These are phyloP conservation scores for Pseudorhiza aurosa DNA, from an alignment of 30 jellyfish, hydroid and myxozoan species.

Conservation along the genomic window DNA sequence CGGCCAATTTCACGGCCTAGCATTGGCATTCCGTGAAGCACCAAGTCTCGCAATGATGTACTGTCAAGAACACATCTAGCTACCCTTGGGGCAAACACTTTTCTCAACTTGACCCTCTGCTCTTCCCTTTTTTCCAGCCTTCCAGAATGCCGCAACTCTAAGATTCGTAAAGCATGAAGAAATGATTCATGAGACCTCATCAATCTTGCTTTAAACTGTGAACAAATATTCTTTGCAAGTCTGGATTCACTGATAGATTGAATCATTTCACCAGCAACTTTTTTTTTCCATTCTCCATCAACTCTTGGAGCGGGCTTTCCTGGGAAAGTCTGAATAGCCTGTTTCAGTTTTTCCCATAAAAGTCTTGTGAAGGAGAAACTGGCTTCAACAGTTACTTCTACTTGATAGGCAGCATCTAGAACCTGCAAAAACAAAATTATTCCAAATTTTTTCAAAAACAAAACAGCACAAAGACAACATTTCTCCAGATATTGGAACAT, in stretches of 20 bases:
- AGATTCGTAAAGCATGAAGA: slow-evolving; percentile 81
- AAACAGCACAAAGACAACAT: too few species aligned
- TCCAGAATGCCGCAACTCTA: slow-evolving; percentile 95
- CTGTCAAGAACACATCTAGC: slow-evolving; percentile 99
- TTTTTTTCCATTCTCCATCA: slow-evolving; percentile 93
- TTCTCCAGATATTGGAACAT: too few species aligned
- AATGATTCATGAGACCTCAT: slow-evolving; percentile 97
- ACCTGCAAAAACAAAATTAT: slow-evolving; percentile 72
- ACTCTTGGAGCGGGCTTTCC: slow-evolving; percentile 96
- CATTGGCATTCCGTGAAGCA: slow-evolving; percentile 98
- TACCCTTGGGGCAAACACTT: slow-evolving; percentile 97
- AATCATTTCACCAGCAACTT: slow-evolving; percentile 95
- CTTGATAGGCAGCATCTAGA: slow-evolving; percentile 98
- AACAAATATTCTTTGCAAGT: slow-evolving; percentile 92
- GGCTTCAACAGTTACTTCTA: slow-evolving; percentile 98
- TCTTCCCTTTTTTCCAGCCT: slow-evolving; percentile 94
- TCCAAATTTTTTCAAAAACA: too few species aligned
- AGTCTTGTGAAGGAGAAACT: slow-evolving; percentile 96
- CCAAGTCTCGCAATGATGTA: slow-evolving; percentile 95
- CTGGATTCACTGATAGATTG: slow-evolving; percentile 93
- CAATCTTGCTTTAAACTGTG: slow-evolving; percentile 90
- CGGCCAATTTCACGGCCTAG: slow-evolving; percentile 97
- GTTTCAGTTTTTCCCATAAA: slow-evolving; percentile 96
- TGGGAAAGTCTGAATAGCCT: slow-evolving; percentile 95
- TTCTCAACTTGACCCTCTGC: slow-evolving; percentile 91